phyloP scores from a whole-genome alignment of 64 coral and sea anemone genomes.

The Montipora sp. region DNA sequence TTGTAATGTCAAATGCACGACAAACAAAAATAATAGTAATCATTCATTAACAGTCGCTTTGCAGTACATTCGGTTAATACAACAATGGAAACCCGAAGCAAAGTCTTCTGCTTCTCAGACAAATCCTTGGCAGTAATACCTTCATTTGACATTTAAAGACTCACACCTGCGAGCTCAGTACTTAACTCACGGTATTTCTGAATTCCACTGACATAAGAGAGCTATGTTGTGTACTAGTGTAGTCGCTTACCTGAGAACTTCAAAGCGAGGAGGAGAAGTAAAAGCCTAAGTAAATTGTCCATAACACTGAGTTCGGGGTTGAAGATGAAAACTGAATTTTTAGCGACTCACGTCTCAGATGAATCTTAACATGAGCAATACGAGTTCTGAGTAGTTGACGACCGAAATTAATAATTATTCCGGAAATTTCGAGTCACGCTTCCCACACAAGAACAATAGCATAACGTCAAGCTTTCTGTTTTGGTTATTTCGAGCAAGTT shows the following conservation, averaged over 20 bases:
- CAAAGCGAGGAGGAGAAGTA: background rate
- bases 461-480: background rate
- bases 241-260: slow-evolving; percentile 3
- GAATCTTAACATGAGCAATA: background rate
- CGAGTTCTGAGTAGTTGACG: slow-evolving; percentile 6
- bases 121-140: background rate
- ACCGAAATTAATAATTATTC: background rate
- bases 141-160: background rate
- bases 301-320: background rate
- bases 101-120: background rate
- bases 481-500: background rate
- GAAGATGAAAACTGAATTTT: background rate
- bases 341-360: background rate
- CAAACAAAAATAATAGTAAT: background rate
- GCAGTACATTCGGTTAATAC: background rate
- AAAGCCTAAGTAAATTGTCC: background rate
- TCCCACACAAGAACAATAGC: background rate
- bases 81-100: background rate
- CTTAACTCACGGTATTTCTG: background rate
- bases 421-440: background rate
- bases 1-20: background rate
- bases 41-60: background rate
- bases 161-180: background rate
- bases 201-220: slow-evolving; percentile 2
- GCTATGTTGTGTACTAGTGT: background rate